phyloP scores from a whole-genome alignment of 2,888 invertebrate genomes.

The Trissolcus japonicus region DNA sequence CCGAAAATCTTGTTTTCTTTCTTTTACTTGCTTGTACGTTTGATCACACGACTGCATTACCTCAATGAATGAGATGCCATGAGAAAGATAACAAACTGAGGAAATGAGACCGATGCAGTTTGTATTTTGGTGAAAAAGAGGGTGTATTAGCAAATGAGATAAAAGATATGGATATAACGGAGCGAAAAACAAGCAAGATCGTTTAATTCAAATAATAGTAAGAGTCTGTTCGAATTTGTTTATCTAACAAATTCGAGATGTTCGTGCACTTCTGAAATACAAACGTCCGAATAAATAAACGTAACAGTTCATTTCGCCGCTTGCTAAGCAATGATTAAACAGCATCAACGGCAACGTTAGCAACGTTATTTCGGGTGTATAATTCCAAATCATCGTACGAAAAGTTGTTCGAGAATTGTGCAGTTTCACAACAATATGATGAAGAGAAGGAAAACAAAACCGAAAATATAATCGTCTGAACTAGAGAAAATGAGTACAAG shows the following conservation, averaged over 20 bases:
- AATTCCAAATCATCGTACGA: too few species aligned
- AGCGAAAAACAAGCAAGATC: too few species aligned
- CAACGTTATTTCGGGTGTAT: too few species aligned
- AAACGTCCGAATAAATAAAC: too few species aligned
- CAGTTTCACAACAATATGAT: conserved; percentile 11
- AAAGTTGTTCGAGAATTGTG: conserved; percentile 4
- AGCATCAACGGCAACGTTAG: too few species aligned
- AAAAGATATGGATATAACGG: conserved; percentile 2
- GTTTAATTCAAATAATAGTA: too few species aligned
- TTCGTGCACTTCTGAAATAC: too few species aligned
- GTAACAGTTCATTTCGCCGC: too few species aligned
- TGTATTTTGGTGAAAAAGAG: neutral
- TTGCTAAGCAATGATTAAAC: too few species aligned
- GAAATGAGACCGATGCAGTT: conserved; percentile 12
- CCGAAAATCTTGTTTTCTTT: neutral
- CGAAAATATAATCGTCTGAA: conserved; percentile 1
- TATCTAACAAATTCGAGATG: too few species aligned
- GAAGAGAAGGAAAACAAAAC: conserved; percentile 2
- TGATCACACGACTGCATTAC: conserved; percentile 14
- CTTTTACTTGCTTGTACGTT: neutral
- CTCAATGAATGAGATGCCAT: conserved; percentile 18
- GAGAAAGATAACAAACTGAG: conserved; percentile 8
- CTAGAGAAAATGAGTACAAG: conserved; percentile 14
- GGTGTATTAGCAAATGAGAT: conserved; percentile 16
- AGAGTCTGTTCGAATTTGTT: too few species aligned